Percentiles rank a stretch among this genome's conserved stretches.
These are phyloP conservation scores for Callopanchax toddi DNA, from an alignment of 2,113 vertebrate species.

Conservation along the genomic window DNA sequence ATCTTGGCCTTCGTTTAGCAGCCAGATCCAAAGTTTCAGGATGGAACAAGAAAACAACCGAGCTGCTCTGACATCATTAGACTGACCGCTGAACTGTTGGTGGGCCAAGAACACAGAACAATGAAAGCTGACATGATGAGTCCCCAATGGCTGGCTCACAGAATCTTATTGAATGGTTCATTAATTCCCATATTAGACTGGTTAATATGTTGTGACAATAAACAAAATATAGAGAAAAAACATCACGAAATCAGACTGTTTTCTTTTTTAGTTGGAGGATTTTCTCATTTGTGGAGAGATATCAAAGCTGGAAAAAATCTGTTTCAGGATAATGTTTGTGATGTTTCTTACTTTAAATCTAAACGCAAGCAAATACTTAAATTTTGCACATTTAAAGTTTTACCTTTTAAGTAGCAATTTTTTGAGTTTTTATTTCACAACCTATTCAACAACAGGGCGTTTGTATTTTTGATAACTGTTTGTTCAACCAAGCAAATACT, in stretches of 20 bases:
- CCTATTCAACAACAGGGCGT: too few species aligned
- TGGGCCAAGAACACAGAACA: slow-evolving; percentile 47
- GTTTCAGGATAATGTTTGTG: background rate
- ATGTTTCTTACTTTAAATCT: background rate
- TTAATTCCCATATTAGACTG: background rate
- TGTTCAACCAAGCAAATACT: too few species aligned
- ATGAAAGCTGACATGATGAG: slow-evolving; percentile 19
- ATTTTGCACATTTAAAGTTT: too few species aligned
- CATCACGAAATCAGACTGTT: too few species aligned
- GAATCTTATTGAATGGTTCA: background rate
- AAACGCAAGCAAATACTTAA: too few species aligned
- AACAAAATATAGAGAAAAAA: background rate
- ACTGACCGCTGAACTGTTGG: background rate
- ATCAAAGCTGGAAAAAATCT: background rate
- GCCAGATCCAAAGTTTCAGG: slow-evolving; percentile 7
- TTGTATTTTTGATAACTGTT: too few species aligned
- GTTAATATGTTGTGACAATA: background rate
- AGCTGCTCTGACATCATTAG: slow-evolving; percentile 35
- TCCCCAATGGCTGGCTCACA: slow-evolving; percentile 13
- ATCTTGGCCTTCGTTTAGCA: slow-evolving; percentile 31
- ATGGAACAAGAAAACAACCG: slow-evolving; percentile 21
- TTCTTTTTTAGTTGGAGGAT: background rate
- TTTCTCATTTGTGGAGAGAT: background rate
- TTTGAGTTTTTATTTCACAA: too few species aligned
- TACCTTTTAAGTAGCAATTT: too few species aligned